Conservation (phyloP, 2,113 vertebrate species). For the Machaerirhynchus nigripectus region DNA sequence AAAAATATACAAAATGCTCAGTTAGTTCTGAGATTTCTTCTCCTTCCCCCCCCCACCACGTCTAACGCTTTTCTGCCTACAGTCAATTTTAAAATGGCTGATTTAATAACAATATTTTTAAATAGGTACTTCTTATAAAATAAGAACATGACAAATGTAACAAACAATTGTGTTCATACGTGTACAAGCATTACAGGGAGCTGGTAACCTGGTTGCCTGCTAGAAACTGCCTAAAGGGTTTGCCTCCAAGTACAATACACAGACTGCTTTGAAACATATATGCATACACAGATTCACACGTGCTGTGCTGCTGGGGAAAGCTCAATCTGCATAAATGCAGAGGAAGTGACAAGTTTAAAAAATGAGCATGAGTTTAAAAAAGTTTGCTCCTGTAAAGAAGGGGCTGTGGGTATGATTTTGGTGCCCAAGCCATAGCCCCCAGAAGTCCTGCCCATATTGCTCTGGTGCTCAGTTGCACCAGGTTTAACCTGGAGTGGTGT, state of each 20-base stretch:
- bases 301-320: neutral
- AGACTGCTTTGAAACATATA: neutral
- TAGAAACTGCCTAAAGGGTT: neutral
- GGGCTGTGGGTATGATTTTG: neutral
- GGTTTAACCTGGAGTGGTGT: neutral
- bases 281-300: neutral
- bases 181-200: neutral
- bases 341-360: neutral
- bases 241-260: neutral
- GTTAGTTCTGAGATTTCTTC: neutral
- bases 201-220: neutral
- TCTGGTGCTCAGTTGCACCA: neutral
- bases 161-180: neutral
- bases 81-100: neutral
- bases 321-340: neutral
- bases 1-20: neutral
- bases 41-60: fast-evolving
- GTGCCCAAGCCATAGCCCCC: neutral
- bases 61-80: neutral
- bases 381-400: neutral
- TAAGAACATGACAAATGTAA: neutral
- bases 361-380: neutral
- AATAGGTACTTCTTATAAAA: neutral
- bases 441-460: neutral
- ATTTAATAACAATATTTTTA: neutral